Percentiles rank a stretch among this genome's conserved stretches.
Conservation (phyloP, 2,113 vertebrate genomes). For the Delphinapterus leucas region DNA sequence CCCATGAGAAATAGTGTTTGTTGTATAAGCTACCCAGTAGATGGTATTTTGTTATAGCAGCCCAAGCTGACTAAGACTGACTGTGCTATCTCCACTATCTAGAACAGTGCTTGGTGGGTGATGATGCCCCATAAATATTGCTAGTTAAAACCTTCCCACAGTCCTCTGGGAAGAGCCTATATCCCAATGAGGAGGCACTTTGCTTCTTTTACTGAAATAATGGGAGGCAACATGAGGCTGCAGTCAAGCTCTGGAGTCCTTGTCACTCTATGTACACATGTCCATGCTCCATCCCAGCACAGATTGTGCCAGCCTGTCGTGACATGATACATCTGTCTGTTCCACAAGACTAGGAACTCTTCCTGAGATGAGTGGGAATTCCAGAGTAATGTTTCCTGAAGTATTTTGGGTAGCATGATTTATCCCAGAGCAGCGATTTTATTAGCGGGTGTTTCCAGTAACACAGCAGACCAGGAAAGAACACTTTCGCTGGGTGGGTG, state of each 20-base stretch:
- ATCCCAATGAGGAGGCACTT: neutral
- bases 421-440: neutral
- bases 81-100: neutral
- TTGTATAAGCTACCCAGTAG: neutral
- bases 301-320: rapidly evolving
- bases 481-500: neutral
- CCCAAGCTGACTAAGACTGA: neutral
- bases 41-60: neutral
- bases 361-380: neutral
- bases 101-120: neutral
- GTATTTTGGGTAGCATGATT: neutral
- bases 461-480: neutral
- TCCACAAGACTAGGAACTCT: neutral
- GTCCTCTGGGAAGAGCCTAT: neutral
- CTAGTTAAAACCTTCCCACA: neutral
- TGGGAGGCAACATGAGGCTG: neutral
- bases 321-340: neutral
- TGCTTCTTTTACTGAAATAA: neutral
- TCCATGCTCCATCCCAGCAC: neutral
- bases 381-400: neutral
- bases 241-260: no score
- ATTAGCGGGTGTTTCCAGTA: neutral
- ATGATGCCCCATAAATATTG: neutral
- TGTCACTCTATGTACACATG: neutral
- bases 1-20: neutral